Conservation (phyloP, 2,113 vertebrate species). For the Spheniscus mendiculus region DNA sequence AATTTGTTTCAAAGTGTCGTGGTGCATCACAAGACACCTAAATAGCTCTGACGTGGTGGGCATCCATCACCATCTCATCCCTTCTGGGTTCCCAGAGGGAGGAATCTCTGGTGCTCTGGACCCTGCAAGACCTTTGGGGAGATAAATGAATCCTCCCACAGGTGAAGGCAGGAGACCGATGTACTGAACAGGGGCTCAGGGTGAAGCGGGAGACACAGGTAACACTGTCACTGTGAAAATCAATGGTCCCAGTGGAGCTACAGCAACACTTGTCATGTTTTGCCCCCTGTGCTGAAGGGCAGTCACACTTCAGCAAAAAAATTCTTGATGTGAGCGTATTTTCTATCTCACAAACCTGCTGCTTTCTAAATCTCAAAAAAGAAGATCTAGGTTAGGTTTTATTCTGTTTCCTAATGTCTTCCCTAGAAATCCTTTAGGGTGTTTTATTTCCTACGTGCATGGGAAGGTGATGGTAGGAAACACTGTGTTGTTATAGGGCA, state of each 20-base stretch:
- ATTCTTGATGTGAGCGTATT: no score
- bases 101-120: neutral
- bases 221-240: neutral
- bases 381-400: neutral
- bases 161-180: neutral
- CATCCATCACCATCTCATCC: neutral
- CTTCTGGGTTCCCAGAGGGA: neutral
- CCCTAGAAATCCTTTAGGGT: neutral
- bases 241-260: accelerated
- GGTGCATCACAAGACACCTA: neutral
- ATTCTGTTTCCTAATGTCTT: neutral
- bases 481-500: neutral
- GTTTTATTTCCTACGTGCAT: accelerated
- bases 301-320: neutral
- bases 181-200: accelerated
- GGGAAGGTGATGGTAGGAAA: neutral
- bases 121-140: neutral
- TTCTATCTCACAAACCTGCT: neutral
- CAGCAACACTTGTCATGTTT: neutral
- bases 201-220: neutral
- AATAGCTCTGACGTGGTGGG: neutral
- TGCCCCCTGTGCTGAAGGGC: neutral
- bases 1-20: neutral
- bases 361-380: neutral
- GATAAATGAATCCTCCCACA: neutral